phyloP scores from a whole-genome alignment of 2,888 invertebrate species.

The Drosophila multiciliata region DNA sequence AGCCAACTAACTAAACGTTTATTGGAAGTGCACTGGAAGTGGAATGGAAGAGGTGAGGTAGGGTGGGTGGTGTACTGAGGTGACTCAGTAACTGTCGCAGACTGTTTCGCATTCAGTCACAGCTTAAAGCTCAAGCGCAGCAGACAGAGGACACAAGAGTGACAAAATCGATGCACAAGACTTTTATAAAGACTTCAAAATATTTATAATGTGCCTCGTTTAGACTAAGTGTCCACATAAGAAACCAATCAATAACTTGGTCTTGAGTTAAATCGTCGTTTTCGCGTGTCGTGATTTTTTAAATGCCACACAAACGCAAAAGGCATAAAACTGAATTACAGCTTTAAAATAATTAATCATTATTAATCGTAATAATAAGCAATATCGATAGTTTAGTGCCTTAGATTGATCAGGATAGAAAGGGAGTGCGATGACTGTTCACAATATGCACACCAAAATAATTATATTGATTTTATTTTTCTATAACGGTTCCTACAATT shows the following conservation, averaged over 20 bases:
- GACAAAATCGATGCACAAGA: conserved; percentile 22
- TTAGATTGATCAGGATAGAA: conserved; percentile 18
- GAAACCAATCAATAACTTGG: not conserved
- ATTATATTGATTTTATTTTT: conserved; percentile 85
- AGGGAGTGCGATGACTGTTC: conserved; percentile 72
- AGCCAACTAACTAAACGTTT: conserved; percentile 13
- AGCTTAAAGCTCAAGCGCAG: conserved; percentile 50
- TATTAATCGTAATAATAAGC: conserved; percentile 3
- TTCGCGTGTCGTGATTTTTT: conserved; percentile 28
- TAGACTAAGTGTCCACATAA: not conserved
- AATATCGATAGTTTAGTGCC: conserved; percentile 29
- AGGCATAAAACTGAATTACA: conserved; percentile 58
- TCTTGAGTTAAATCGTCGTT: not conserved
- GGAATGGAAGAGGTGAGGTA: conserved; percentile 48
- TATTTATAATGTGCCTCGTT: conserved; percentile 7
- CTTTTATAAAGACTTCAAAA: conserved; percentile 2
- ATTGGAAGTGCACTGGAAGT: conserved; percentile 57
- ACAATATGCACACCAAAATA: conserved; percentile 84
- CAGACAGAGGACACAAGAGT: conserved; percentile 17
- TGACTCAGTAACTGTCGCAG: conserved; percentile 45
- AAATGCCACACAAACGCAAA: conserved; percentile 75
- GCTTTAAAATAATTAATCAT: not conserved
- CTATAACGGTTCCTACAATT: conserved; percentile 85
- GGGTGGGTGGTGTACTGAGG: conserved; percentile 4
- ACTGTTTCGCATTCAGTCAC: conserved; percentile 42